Evolutionary conservation across 37 sponge, comb jelly and placozoan species (phyloP).

Genomic region (Amphimedon queenslandica): DNA sequence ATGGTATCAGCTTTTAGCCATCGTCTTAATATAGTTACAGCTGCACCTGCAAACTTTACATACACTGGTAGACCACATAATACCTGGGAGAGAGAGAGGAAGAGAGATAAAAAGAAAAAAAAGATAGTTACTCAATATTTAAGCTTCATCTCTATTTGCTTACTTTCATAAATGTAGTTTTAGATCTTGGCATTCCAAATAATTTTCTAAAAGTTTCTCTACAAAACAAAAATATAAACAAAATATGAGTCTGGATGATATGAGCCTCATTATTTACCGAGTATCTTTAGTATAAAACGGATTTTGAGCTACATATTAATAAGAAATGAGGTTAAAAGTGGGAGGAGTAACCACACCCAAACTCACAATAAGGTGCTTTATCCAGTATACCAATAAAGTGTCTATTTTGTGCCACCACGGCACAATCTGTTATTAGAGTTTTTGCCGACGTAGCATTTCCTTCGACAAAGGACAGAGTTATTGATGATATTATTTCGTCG

Average conservation of each 20-base stretch:
- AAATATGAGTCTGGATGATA: background rate
- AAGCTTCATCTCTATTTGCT: too few relatives aligned
- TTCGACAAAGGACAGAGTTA: slow-evolving; percentile 43
- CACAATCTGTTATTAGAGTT: slow-evolving; percentile 44
- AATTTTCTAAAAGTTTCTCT: slow-evolving; percentile 67
- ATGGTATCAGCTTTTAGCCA: slow-evolving; percentile 57
- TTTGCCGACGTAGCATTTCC: slow-evolving; percentile 58
- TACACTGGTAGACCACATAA: slow-evolving; percentile 54
- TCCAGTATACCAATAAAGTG: slow-evolving; percentile 38
- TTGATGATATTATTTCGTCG: slow-evolving; percentile 21
- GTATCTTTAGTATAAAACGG: slow-evolving; percentile 69
- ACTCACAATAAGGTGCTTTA: slow-evolving; percentile 39
- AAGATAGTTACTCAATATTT: background rate
- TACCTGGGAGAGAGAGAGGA: slow-evolving; percentile 9
- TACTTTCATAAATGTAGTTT: slow-evolving; percentile 49
- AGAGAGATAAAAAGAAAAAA: background rate
- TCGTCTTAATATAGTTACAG: slow-evolving; percentile 24
- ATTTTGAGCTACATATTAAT: slow-evolving; percentile 45
- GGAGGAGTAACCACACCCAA: slow-evolving; percentile 1
- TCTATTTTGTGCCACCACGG: slow-evolving; percentile 53
- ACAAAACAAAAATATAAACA: slow-evolving; percentile 5
- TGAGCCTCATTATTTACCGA: slow-evolving; percentile 22
- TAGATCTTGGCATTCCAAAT: slow-evolving; percentile 52
- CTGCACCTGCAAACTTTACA: slow-evolving; percentile 69
- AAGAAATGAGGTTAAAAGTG: background rate